These are phyloP conservation scores for Phlogophora meticulosa DNA, from an alignment of 2,888 invertebrate genomes.

Conservation along the genomic window DNA sequence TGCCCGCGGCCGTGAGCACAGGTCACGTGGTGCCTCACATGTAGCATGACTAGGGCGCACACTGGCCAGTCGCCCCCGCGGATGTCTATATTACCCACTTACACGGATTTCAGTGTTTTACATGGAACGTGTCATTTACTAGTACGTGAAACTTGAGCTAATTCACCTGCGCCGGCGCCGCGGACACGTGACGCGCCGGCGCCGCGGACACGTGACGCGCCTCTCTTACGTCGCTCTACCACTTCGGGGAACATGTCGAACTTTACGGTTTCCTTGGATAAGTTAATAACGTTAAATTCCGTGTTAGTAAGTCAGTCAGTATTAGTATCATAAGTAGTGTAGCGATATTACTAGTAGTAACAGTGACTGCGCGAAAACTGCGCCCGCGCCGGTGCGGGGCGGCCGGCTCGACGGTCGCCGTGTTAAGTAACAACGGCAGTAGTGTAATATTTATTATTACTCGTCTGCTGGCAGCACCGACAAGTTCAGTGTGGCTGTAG, in stretches of 20 bases:
- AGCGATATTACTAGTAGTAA: not conserved
- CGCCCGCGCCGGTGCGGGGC: too few relatives aligned
- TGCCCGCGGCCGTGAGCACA: too few relatives aligned
- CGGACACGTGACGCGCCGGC: not conserved
- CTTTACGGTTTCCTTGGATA: not conserved
- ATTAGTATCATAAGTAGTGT: not conserved
- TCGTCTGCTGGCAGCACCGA: too few relatives aligned
- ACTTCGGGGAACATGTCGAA: not conserved
- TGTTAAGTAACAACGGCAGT: too few relatives aligned
- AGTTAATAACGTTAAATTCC: not conserved
- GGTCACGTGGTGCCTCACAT: too few relatives aligned
- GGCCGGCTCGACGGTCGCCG: too few relatives aligned
- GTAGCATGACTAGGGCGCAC: too few relatives aligned
- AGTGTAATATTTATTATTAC: too few relatives aligned
- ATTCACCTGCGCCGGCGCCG: conserved; percentile 18
- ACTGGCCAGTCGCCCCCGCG: too few relatives aligned
- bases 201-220: not conserved
- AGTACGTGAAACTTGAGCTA: conserved; percentile 37
- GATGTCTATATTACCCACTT: conserved; percentile 31
- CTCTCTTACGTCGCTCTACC: not conserved
- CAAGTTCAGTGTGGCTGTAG: too few relatives aligned
- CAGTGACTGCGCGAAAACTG: too few relatives aligned
- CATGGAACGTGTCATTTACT: conserved; percentile 36
- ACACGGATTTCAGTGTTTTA: conserved; percentile 32
- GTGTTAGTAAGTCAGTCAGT: not conserved